Evolutionary conservation across 2,888 invertebrate species (phyloP), one percentile per base, ranked within the genome.

Genomic region (Trimorus sp.): DNA sequence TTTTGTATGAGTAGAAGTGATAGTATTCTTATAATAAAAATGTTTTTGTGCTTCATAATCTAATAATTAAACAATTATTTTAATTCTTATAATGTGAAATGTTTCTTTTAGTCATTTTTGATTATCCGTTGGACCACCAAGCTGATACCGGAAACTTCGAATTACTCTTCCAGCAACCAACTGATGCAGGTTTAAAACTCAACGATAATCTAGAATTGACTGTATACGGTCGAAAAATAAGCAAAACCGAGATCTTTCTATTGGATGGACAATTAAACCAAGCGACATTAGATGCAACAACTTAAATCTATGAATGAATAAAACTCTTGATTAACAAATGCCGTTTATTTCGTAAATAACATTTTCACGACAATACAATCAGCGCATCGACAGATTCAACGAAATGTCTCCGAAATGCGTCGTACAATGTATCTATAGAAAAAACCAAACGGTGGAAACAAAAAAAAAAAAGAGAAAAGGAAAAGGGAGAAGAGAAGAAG

Each of bases 141-240:
- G 95, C 96, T 0, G 95, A 96, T 84, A 96, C 96, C 0, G 97
- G 97, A 11, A 94, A 94, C 79, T 97, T 97, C 88, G 96, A 96
- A 88, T 90, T 96, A 83, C 94, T 95, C 12, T 97, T 96, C 90
- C 94, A 94, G 83, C 97, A 97, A 92, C 92, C 94, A 92, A 92
- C 93, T 42, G 93, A 95, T 75, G 94, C 95, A 87, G 86, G 87
- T 56, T 94, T 95, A 0, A 96, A 96, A 9, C 96, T 96, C 0
- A 96, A 97, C 90, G 93, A 96, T 84, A 96, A 96, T 0, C 93
- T 95, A 85, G 95, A 94, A 74, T 91, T 96, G 60, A 94, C 95
- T 63, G 93, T 96, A 9, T 93, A 95, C 79, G 96, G 96, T 11
- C 94, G 45, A 6, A 60, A 60, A 16, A 49, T 82, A 37, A 51